phyloP scores from a whole-genome alignment of 2,888 invertebrate species.

The Papilio elwesi region DNA sequence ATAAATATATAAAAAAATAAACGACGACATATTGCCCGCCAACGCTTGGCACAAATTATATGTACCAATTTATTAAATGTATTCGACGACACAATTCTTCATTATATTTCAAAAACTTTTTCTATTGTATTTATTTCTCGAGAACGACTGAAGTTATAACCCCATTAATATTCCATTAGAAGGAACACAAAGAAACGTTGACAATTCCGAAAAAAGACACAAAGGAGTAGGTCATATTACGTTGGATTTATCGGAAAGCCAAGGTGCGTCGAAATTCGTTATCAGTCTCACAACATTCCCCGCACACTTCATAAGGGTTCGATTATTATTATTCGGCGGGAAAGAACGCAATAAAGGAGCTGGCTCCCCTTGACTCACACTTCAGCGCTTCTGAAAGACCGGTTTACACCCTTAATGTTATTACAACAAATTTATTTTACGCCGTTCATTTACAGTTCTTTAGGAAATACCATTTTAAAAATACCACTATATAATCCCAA shows the following conservation, averaged over 20 bases:
- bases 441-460: background rate
- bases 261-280: slow-evolving; percentile 10
- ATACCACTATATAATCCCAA: too few relatives aligned
- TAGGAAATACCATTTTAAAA: background rate
- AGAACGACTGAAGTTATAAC: background rate
- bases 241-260: slow-evolving; percentile 7
- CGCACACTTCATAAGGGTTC: slow-evolving; percentile 24
- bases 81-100: background rate
- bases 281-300: slow-evolving; percentile 16
- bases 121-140: background rate
- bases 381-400: slow-evolving; percentile 24
- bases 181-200: background rate
- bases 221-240: background rate
- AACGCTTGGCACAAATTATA: too few relatives aligned
- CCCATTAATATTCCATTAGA: slow-evolving; percentile 14
- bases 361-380: background rate
- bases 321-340: slow-evolving; percentile 33
- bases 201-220: background rate
- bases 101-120: background rate
- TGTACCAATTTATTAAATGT: too few relatives aligned
- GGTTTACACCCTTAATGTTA: slow-evolving; percentile 20
- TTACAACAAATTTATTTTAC: slow-evolving; percentile 23
- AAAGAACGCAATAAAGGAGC: slow-evolving; percentile 25
- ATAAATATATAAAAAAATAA: too few relatives aligned
- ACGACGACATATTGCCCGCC: too few relatives aligned